Percentiles rank a stretch among this genome's conserved stretches.
These are phyloP conservation scores for Thymelicus lineola DNA, from an alignment of 2,888 invertebrate genomes.

Conservation along the genomic window DNA sequence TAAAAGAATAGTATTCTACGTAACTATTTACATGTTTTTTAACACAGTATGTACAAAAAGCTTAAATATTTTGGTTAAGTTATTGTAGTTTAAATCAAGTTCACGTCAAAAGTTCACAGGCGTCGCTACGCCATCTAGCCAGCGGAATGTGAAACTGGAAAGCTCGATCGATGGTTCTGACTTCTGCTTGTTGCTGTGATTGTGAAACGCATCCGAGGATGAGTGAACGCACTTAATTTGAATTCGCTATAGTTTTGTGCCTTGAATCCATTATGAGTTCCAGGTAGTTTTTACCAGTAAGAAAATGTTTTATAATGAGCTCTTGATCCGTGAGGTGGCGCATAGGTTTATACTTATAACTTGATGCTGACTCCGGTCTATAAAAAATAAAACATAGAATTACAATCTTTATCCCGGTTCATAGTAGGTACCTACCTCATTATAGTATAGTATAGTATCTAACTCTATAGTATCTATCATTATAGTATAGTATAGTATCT, in stretches of 20 bases:
- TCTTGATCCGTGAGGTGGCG: conserved; percentile 62
- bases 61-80: conserved; percentile 81
- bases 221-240: conserved; percentile 58
- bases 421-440: not conserved
- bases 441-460: no score
- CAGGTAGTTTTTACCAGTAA: conserved; percentile 59
- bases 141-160: conserved; percentile 65
- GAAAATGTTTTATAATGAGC: conserved; percentile 63
- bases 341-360: conserved; percentile 47
- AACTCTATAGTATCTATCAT: no score
- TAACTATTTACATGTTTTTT: conserved; percentile 32
- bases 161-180: conserved; percentile 72
- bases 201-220: conserved; percentile 43
- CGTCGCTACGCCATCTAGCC: conserved; percentile 68
- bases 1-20: conserved; percentile 28
- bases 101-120: conserved; percentile 84
- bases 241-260: conserved; percentile 46
- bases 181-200: conserved; percentile 53
- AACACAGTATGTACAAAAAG: conserved; percentile 59
- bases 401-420: not conserved
- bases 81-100: conserved; percentile 80
- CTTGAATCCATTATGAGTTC: conserved; percentile 58
- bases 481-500: no score
- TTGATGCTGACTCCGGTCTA: conserved; percentile 42
- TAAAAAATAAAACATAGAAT: conserved; percentile 40